Conservation (phyloP, 2,797 vertebrate genomes). For the Oreochromis mossambicus region DNA sequence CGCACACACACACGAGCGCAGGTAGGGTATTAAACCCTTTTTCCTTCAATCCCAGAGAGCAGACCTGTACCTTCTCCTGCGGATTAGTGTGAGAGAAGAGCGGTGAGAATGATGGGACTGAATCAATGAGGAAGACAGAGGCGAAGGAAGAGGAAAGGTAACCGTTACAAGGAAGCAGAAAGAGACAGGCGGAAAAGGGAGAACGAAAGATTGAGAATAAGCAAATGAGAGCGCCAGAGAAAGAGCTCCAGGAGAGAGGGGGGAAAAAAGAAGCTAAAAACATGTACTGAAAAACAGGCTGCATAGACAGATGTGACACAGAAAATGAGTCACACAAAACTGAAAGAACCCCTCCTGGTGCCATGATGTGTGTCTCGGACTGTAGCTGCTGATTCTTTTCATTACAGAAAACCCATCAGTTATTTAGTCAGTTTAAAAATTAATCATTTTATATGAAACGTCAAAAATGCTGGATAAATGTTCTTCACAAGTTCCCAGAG, state of each 20-base stretch:
- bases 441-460: neutral
- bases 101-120: conserved; percentile 14
- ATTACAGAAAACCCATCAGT: neutral
- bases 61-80: conserved; percentile 28
- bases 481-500: neutral
- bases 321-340: neutral
- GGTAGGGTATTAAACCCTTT: conserved; percentile 46
- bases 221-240: neutral
- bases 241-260: neutral
- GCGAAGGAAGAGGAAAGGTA: neutral
- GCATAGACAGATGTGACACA: neutral
- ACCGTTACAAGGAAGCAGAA: neutral
- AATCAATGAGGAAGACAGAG: conserved; percentile 16
- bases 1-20: neutral
- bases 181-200: neutral
- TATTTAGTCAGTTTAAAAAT: neutral
- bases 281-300: neutral
- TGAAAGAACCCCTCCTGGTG: neutral
- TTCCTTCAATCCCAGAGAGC: conserved; percentile 51
- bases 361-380: neutral
- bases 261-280: neutral
- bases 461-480: neutral
- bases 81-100: conserved; percentile 45
- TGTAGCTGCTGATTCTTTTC: neutral
- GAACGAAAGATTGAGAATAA: neutral